Conservation (phyloP, 2,888 invertebrate species). For the Temnothorax ravouxi region DNA sequence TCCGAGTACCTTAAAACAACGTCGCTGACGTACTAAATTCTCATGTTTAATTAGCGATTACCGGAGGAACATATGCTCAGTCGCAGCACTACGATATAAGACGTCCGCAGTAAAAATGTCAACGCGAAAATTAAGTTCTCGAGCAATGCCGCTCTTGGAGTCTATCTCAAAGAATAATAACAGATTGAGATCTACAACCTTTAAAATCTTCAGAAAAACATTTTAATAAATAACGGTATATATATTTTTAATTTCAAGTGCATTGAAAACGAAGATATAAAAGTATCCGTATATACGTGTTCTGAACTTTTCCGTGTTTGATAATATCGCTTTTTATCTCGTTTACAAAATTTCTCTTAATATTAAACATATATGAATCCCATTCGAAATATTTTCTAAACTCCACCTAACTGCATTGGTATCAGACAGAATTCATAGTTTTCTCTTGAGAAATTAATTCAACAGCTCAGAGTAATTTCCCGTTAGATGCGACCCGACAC, state of each 20-base stretch:
- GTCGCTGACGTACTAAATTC: conserved; percentile 59
- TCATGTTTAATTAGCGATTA: conserved; percentile 72
- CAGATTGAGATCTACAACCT: not conserved
- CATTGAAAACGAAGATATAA: not conserved
- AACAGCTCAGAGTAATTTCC: conserved; percentile 50
- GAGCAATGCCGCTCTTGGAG: not conserved
- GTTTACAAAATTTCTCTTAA: not conserved
- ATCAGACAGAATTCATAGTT: conserved; percentile 28
- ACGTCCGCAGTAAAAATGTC: conserved; percentile 16
- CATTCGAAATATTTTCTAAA: conserved; percentile 27
- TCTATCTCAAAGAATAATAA: not conserved
- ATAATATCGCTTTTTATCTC: not conserved
- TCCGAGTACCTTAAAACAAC: conserved; percentile 56
- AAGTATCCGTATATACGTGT: not conserved
- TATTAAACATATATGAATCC: not conserved
- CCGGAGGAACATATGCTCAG: conserved; percentile 27
- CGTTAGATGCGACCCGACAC: conserved; percentile 52
- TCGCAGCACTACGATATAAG: not conserved
- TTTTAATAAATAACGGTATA: not conserved
- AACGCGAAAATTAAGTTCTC: conserved; percentile 28
- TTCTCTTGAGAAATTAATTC: conserved; percentile 54
- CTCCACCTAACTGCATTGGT: conserved; percentile 17
- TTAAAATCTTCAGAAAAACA: not conserved
- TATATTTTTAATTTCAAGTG: not conserved
- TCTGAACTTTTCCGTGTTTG: not conserved